phyloP scores from a whole-genome alignment of 2,113 vertebrate species.

The Sula dactylatra region DNA sequence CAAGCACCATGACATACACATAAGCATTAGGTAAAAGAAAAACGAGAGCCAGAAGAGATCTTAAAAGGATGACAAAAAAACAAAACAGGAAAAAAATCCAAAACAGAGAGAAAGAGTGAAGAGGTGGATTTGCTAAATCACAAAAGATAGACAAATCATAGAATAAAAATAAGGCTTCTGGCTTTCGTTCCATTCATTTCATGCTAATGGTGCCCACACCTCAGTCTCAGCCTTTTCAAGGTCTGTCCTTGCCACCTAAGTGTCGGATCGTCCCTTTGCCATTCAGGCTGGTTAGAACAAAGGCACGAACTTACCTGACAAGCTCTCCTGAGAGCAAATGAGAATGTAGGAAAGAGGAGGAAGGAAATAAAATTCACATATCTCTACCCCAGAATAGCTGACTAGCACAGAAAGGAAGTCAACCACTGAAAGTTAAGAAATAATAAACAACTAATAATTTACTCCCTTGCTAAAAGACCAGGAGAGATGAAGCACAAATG shows the following conservation, averaged over 20 bases:
- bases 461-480: conserved; percentile 1
- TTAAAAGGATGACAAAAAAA: neutral
- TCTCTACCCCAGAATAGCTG: neutral
- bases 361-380: neutral
- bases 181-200: neutral
- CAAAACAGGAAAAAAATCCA: neutral
- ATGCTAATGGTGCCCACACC: neutral
- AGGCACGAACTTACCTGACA: neutral
- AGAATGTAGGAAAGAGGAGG: neutral
- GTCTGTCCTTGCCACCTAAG: neutral
- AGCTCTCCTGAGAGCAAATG: neutral
- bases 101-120: neutral
- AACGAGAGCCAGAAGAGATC: neutral
- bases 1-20: neutral
- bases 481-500: conserved; percentile 16
- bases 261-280: neutral
- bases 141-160: neutral
- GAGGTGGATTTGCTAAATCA: neutral
- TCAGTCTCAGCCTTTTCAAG: neutral
- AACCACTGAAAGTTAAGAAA: conserved; percentile 35
- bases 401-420: conserved; percentile 10
- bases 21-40: neutral
- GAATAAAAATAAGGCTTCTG: neutral
- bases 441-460: conserved; percentile 45
- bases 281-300: neutral